These are phyloP conservation scores for Zootoca vivipara DNA, from an alignment of 2,113 vertebrate genomes.

Conservation along the genomic window DNA sequence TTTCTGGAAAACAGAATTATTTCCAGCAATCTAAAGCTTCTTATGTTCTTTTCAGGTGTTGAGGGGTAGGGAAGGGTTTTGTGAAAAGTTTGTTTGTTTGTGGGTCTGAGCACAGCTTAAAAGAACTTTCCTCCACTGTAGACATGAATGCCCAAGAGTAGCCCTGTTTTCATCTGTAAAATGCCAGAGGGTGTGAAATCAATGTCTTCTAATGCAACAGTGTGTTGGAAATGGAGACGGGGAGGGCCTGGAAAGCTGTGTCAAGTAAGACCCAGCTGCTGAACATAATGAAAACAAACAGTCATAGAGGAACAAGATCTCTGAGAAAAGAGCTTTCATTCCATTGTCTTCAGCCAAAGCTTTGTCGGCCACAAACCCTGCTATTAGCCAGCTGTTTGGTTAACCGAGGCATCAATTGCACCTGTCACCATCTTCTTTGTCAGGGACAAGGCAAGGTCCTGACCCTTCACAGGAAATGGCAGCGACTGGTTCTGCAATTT, in stretches of 20 bases:
- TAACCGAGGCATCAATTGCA: conserved; percentile 70
- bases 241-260: not conserved
- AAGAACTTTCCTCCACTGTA: not conserved
- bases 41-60: not conserved
- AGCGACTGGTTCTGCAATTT: conserved; percentile 70
- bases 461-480: conserved; percentile 66
- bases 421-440: conserved; percentile 66
- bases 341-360: conserved; percentile 57
- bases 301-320: not conserved
- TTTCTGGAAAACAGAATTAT: too few relatives aligned
- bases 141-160: not conserved
- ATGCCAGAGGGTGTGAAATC: not conserved
- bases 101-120: not conserved
- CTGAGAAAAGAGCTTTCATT: conserved; percentile 45
- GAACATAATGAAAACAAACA: conserved; percentile 24
- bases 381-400: conserved; percentile 72
- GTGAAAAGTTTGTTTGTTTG: too few relatives aligned
- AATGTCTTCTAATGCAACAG: too few relatives aligned
- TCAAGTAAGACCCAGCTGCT: not conserved
- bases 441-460: conserved; percentile 62
- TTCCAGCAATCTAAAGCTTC: too few relatives aligned
- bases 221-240: not conserved
- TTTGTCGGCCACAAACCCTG: conserved; percentile 43
- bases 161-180: not conserved
- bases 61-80: not conserved